Evolutionary conservation across 2,888 invertebrate genomes (phyloP), one percentile per base, ranked within the genome.

Genomic region (Pyrrhia umbra): DNA sequence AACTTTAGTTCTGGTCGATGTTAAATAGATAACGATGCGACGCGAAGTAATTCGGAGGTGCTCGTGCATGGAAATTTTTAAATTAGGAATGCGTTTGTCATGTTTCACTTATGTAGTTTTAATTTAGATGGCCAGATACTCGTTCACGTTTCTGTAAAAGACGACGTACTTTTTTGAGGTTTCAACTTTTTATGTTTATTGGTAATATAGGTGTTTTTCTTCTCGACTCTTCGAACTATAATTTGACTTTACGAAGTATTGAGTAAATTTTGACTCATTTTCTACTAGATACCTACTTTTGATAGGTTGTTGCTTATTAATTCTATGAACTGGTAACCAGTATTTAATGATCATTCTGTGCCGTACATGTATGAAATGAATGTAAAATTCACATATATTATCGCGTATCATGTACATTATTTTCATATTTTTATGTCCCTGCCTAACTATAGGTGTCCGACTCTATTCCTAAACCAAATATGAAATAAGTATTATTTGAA

Each of bases 21-120:
- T 54, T 70, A 54, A 67, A 67, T 56, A 68, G 74, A 71, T 78
- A 78, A 68, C 65, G 73, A 77, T 73, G 63, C 68, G 64, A 70
- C 71, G 69, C 73, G 54, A 75, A 64, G 69, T 56, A 75, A 68
- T 68, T 68, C 57, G 55, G 54, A 77, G 75, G 83, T 58, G 78
- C 61, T 80, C 82, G 85, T 83, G 85, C 84, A 83, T 85, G 78
- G 70, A 82, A 84, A 81, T 85, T 83, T 68, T 71, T 56, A 77
- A 85, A 87, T 87, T 86, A 85, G 79, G 85, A 85, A 80, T 72
- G 62, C 68, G 73, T 87, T 84, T 73, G 80, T 86, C 83, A 80
- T 76, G 72, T 67, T 75, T 57, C 51, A 68, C 39, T 70, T 75
- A 62, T 45, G 62, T 60, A 50, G 78, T 76, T 69, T 43, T 54